Evolutionary conservation across 1,140 invertebrate genomes (phyloP).

Genomic region (Cardiocondyla obscurior): DNA sequence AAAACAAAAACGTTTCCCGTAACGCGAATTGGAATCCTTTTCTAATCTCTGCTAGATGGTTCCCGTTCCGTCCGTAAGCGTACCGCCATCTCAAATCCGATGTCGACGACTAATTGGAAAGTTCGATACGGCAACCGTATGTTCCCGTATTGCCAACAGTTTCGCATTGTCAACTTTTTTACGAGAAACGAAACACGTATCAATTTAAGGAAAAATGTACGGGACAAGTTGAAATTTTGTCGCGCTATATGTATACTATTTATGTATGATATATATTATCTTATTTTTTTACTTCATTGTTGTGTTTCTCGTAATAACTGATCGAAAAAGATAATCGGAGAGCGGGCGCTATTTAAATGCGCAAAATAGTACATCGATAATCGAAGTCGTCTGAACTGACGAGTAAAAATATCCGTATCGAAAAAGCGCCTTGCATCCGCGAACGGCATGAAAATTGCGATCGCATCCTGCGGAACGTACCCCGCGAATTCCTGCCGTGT

Average conservation of each 20-base stretch:
- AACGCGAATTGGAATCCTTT: neutral
- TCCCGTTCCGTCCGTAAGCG: neutral
- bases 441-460: constrained; percentile 28
- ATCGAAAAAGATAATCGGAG: neutral
- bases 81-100: neutral
- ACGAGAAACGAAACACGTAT: neutral
- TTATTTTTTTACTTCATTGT: neutral
- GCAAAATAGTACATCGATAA: neutral
- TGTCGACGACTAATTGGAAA: constrained; percentile 22
- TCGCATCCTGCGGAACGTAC: constrained; percentile 26
- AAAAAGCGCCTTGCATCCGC: neutral
- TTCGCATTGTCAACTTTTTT: constrained; percentile 11
- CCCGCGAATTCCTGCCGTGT: constrained; percentile 24
- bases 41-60: constrained; percentile 5
- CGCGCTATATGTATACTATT: neutral
- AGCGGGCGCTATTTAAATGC: neutral
- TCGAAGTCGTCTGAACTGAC: neutral
- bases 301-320: neutral
- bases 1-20: constrained; percentile 27
- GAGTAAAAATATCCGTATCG: neutral
- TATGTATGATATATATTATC: neutral
- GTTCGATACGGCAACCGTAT: neutral
- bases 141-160: neutral
- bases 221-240: neutral
- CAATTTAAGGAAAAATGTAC: neutral